Evolutionary conservation across 2,888 invertebrate species (phyloP).

Genomic region (Idaea straminata): DNA sequence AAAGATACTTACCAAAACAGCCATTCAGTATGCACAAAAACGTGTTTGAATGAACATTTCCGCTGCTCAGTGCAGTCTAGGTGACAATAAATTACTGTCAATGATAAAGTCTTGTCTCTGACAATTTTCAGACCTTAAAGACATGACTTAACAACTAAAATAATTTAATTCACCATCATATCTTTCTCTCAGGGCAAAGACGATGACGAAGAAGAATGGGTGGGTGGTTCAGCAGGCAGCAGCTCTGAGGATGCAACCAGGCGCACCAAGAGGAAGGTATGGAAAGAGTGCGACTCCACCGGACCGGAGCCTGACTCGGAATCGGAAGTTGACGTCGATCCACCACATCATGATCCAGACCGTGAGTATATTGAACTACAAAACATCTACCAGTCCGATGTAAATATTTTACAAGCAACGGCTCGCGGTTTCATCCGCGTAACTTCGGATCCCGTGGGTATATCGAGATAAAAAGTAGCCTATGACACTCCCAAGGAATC

Average conservation of each 20-base stretch:
- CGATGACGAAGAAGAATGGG: conserved; percentile 69
- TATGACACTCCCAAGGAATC: neutral
- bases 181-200: conserved; percentile 37
- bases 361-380: conserved; percentile 36
- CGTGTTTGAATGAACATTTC: no score
- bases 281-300: conserved; percentile 61
- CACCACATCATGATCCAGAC: conserved; percentile 56
- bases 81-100: no score
- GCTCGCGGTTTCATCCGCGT: no score
- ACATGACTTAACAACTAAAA: neutral
- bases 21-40: conserved; percentile 12
- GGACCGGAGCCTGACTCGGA: conserved; percentile 66
- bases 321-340: conserved; percentile 68
- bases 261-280: conserved; percentile 27
- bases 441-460: no score
- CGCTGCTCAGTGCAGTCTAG: no score
- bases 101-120: no score
- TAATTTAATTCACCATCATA: conserved; percentile 1
- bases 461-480: neutral
- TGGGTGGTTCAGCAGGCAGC: conserved; percentile 51
- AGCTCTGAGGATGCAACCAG: conserved; percentile 35
- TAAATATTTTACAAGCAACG: neutral
- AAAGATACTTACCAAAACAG: no score
- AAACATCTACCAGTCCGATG: neutral
- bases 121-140: no score